A percentile compares a stretch with the other conserved stretches of the same genome.
Evolutionary conservation across 2,797 vertebrate genomes (phyloP).

Genomic region (Platyrinchus mystaceus): DNA sequence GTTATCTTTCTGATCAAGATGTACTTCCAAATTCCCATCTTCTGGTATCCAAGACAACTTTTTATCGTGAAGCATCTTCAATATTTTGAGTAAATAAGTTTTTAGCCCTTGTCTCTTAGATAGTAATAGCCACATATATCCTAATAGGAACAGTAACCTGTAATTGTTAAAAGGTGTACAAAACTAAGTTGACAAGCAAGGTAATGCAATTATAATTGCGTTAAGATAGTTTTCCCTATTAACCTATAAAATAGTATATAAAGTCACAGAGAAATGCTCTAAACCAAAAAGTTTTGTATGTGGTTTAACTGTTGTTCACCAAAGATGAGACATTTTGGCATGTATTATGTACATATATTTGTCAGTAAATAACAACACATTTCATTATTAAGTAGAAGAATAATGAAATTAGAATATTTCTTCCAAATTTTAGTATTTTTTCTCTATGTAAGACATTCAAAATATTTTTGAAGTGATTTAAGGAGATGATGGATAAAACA

Average conservation of each 20-base stretch:
- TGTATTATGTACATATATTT: background rate
- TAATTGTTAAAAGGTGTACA: background rate
- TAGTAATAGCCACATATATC: background rate
- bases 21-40: background rate
- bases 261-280: background rate
- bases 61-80: background rate
- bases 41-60: background rate
- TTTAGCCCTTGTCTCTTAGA: background rate
- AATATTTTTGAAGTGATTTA: background rate
- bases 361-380: background rate
- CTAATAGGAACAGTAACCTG: background rate
- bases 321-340: background rate
- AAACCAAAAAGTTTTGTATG: background rate
- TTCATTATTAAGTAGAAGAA: background rate
- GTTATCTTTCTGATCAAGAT: background rate
- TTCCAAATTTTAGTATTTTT: background rate
- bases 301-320: background rate
- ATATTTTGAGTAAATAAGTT: background rate
- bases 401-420: background rate
- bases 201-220: background rate
- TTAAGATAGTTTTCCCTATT: background rate
- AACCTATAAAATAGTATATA: background rate
- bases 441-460: background rate
- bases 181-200: background rate
- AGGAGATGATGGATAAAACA: background rate